Evolutionary conservation across 1,140 invertebrate species (phyloP).

Genomic region (Thaumatotibia leucotreta): DNA sequence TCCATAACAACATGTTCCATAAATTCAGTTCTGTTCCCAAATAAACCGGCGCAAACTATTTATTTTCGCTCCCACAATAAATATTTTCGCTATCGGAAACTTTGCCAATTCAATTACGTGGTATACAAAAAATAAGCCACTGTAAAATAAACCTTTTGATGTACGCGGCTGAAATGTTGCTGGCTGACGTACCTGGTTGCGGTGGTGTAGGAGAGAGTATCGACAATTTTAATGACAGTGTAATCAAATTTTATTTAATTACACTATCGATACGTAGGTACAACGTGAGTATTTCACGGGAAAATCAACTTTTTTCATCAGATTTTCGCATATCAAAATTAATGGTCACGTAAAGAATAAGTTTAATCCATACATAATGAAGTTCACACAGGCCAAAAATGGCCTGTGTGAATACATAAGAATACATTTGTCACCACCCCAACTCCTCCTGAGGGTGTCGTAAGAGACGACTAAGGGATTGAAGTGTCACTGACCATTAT

Average conservation of each 20-base stretch:
- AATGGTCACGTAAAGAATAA: no score
- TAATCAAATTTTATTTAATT: background rate
- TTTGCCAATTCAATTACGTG: conserved; percentile 42
- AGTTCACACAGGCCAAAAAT: no score
- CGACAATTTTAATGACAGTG: background rate
- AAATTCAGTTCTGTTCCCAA: background rate
- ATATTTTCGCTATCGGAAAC: conserved; percentile 37
- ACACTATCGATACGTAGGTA: background rate
- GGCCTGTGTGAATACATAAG: no score
- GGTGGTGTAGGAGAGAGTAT: background rate
- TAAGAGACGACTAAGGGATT: no score
- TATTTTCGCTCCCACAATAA: conserved; percentile 24
- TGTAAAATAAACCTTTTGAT: conserved; percentile 49
- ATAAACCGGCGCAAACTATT: conserved; percentile 11
- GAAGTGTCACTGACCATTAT: no score
- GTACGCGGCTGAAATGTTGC: conserved; percentile 19
- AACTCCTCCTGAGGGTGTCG: no score
- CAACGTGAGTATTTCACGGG: no score
- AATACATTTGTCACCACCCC: no score
- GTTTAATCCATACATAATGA: no score
- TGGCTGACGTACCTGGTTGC: background rate
- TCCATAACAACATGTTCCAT: background rate
- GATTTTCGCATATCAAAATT: no score
- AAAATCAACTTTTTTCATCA: no score
- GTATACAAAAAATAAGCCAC: conserved; percentile 36